Base-by-base conservation (phyloP, 2,888 invertebrate species). In the Trichogramma evanescens region DNA sequence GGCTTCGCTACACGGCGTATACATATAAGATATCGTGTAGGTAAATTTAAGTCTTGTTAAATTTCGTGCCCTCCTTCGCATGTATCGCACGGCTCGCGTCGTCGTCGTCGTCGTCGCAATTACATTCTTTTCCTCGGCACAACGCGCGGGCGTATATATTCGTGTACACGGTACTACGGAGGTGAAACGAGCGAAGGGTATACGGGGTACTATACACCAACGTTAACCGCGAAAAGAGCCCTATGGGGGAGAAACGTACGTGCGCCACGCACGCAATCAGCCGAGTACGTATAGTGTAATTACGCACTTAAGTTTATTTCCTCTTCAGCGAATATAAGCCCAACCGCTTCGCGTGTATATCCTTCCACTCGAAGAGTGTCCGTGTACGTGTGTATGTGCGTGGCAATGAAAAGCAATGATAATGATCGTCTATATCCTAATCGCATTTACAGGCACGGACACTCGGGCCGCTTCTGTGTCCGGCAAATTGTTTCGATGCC, bases 261-360 rank as follows among this genome's bases (percentile, higher is more conserved):
- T 26, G 2, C 26, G 26, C 26, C 26, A 26, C 26, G 26, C 26
- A 26, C 26, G 26, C 26, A 26, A 26, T 26, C 26, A 26, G 26
- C 26, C 26, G 26, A 26, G 26, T 26, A 75, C 76, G 75, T 76
- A 77, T 74, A 77, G 76, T 76, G 75, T 77, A 76, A 77, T 77
- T 76, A 76, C 74, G 76, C 74, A 77, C 76, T 77, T 75, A 76
- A 73, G 76, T 76, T 77, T 75, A 77, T 75, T 77, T 77, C 76
- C 76, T 74, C 76, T 72, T 66, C 69, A n/a, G 41, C 8, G 50
- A 26, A 26, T 26, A 26, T 26, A 26, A 26, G 26, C 26, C 26
- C 26, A 26, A 26, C 26, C 26, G 26, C 26, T 26, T 26, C 26
- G 26, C 26, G 26, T 26, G 26, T 26, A 26, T 26, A 26, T 26